Percentiles rank a stretch among this genome's conserved stretches.
Conservation (phyloP, 2,113 vertebrate genomes). For the Oncorhynchus keta region DNA sequence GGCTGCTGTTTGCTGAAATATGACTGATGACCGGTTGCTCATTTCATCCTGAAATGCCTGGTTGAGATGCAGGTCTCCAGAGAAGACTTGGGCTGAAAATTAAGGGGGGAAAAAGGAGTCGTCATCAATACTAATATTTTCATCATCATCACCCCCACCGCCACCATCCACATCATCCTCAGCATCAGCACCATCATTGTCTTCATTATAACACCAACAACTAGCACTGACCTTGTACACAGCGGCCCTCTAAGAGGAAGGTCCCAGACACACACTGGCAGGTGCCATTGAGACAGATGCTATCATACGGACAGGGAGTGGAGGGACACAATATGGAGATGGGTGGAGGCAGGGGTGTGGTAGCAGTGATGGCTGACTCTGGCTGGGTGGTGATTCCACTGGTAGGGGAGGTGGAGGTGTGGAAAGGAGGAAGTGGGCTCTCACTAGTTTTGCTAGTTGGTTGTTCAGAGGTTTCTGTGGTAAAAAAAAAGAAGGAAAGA, state of each 20-base stretch:
- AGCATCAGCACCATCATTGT: neutral
- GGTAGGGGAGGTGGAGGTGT: neutral
- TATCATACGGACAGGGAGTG: slow-evolving; percentile 51
- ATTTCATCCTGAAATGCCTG: slow-evolving; percentile 43
- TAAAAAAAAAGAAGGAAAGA: neutral
- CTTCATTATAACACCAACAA: neutral
- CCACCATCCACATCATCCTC: neutral
- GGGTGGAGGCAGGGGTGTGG: slow-evolving; percentile 13
- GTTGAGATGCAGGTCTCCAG: slow-evolving; percentile 61
- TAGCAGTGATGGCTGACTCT: slow-evolving; percentile 5
- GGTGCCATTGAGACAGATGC: slow-evolving; percentile 53
- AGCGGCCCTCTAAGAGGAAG: slow-evolving; percentile 39
- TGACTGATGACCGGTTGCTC: slow-evolving; percentile 53
- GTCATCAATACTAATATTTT: neutral
- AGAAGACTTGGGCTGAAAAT: slow-evolving; percentile 68
- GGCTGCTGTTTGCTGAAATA: slow-evolving; percentile 44
- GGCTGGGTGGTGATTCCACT: slow-evolving; percentile 8
- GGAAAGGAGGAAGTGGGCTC: neutral
- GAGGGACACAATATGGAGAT: slow-evolving; percentile 60
- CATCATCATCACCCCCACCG: neutral
- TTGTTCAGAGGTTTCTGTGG: neutral
- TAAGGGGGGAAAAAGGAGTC: neutral
- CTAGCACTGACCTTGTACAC: slow-evolving; percentile 57
- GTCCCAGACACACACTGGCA: slow-evolving; percentile 72
- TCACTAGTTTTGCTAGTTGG: neutral